A percentile compares a stretch with the other conserved stretches of the same genome.
Evolutionary conservation across 2,888 invertebrate genomes (phyloP).

Genomic region (Meandrusa payeni): DNA sequence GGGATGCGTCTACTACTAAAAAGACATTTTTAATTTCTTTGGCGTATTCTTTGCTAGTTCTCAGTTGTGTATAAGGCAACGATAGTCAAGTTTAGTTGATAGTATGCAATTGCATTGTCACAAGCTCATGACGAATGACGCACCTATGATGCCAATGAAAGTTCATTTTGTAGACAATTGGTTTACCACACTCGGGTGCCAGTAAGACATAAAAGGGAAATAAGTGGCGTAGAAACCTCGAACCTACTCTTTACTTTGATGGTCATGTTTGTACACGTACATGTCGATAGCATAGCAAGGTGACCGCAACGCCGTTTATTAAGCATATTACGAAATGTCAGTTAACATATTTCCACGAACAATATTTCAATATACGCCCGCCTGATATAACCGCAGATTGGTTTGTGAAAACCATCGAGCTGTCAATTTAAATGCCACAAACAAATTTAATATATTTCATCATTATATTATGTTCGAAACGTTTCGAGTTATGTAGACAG

Average conservation of each 20-base stretch:
- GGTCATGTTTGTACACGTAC: too few species aligned
- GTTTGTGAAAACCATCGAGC: slow-evolving; percentile 4
- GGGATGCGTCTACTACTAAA: slow-evolving; percentile 62
- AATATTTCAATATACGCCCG: neutral
- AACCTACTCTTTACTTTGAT: too few species aligned
- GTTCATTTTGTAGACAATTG: too few species aligned
- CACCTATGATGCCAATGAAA: too few species aligned
- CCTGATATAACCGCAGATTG: neutral
- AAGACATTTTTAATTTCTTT: slow-evolving; percentile 78
- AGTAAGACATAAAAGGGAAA: too few species aligned
- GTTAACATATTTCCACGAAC: slow-evolving; percentile 1
- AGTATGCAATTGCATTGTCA: slow-evolving; percentile 76
- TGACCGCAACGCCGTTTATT: slow-evolving; percentile 3
- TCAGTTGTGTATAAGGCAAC: slow-evolving; percentile 52
- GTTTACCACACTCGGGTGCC: too few species aligned
- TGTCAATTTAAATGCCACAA: slow-evolving; percentile 3
- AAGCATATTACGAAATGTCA: slow-evolving; percentile 5
- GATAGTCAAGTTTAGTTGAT: slow-evolving; percentile 59
- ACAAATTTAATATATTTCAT: slow-evolving; percentile 4
- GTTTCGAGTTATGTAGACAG: too few species aligned
- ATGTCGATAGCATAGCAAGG: too few species aligned
- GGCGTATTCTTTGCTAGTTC: slow-evolving; percentile 74
- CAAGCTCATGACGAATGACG: slow-evolving; percentile 70
- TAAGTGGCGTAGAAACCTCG: too few species aligned
- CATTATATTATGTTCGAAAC: too few species aligned